Evolutionary conservation across 2,888 invertebrate species (phyloP), one percentile per base, ranked within the genome.

Genomic region (Phorcus lineatus): DNA sequence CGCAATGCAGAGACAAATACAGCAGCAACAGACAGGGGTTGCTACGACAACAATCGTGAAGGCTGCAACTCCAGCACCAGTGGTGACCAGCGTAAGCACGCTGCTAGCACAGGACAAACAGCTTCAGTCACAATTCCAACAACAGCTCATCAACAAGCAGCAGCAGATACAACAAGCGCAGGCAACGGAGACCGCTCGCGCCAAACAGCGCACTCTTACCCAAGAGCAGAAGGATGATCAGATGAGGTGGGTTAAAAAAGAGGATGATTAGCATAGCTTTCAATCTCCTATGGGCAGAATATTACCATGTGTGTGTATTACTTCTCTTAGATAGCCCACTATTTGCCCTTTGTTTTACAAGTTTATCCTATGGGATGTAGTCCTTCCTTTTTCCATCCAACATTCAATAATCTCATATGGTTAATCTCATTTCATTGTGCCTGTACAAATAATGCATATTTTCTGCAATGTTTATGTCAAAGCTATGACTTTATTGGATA

Each of bases 1-100:
- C 62, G 97, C 97, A 88, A 94, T 97, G 88, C 97, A 97, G 93
- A 95, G 96, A 76, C 97, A 92, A 85, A 90, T 92, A 82, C 88
- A 88, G 74, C 87, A 87, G 74, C 88, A 88, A 78, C 87, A 85
- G 40, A 81, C 83, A 40, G 77, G 83, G 2, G 47, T 6, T 47
- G 47, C 47, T 13, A 40, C 81, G 16, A 74, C 83, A 11, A 74
- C 80, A 6, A 62, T 81, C 13, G 54, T 79, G 7, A 40, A 78
- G 0, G 17, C 79, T 9, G 54, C 80, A 22, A 74, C 75, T 40
- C 74, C 75, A 7, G 55, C 31, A 36, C 74, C 75, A 11, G 55
- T 22, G 22, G 79, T 54, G 28, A 67, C 66, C 55, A 81, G 78
- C 40, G 78, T 78, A 28, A 83, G 80, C 84, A 74, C 81, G 74